Percentiles rank a stretch among this genome's conserved stretches.
Evolutionary conservation across 2,113 vertebrate genomes (phyloP).

Genomic region (Sigmodon hispidus): DNA sequence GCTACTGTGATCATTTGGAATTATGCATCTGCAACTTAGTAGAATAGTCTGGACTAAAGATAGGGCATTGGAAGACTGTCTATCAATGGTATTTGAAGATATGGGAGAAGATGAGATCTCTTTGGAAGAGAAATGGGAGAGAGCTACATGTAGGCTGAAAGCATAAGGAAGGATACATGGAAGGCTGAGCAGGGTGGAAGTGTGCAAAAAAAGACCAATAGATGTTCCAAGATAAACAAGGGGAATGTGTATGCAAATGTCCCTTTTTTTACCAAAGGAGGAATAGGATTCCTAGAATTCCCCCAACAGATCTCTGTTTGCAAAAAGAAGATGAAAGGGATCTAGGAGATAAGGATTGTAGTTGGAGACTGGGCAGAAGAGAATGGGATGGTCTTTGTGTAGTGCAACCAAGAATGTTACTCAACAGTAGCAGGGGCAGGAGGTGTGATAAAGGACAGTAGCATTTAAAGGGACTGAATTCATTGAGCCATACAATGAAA

Average conservation of each 20-base stretch:
- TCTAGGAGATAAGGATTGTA: neutral
- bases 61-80: neutral
- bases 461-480: neutral
- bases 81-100: neutral
- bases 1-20: slow-evolving; percentile 18
- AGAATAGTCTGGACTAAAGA: neutral
- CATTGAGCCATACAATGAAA: neutral
- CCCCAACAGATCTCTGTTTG: neutral
- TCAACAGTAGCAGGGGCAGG: neutral
- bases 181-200: neutral
- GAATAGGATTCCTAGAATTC: neutral
- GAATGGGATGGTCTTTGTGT: neutral
- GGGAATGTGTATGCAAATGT: neutral
- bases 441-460: neutral
- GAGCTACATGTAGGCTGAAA: neutral
- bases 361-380: neutral
- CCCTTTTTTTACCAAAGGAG: neutral
- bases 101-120: neutral
- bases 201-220: neutral
- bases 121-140: slow-evolving; percentile 1
- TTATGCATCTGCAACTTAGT: neutral
- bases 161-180: neutral
- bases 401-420: neutral
- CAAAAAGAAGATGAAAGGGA: neutral
- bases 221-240: neutral